Conservation (phyloP, 64 coral and sea anemone species). For the Montipora cactus region DNA sequence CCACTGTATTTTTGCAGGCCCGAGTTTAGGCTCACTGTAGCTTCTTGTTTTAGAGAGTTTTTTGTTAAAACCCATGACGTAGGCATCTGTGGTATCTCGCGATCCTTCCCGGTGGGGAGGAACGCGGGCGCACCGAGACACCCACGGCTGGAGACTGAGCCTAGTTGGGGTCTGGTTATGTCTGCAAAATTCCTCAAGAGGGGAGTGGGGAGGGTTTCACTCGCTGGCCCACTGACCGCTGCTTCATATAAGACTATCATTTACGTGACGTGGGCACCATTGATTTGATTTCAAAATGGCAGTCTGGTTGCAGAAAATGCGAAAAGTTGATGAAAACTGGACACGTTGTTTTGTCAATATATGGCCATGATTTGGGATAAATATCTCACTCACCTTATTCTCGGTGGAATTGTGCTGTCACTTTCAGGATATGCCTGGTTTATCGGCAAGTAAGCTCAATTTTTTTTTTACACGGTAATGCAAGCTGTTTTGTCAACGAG, state of each 20-base stretch:
- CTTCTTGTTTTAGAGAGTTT: no score
- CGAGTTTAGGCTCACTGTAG: no score
- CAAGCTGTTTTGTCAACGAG: neutral
- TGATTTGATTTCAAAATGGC: neutral
- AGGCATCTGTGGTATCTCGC: no score
- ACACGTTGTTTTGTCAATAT: neutral
- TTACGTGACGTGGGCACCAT: constrained; percentile 1
- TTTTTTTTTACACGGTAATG: neutral
- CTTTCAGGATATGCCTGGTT: constrained; percentile 67
- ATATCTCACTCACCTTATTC: constrained; percentile 24
- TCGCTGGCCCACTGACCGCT: no score
- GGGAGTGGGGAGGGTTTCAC: no score
- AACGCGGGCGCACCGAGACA: no score
- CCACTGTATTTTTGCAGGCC: no score
- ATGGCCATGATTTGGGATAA: constrained; percentile 66
- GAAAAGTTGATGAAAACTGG: neutral
- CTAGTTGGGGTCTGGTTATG: no score
- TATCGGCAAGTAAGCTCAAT: constrained; percentile 18
- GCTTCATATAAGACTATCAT: neutral
- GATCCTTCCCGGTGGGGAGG: no score
- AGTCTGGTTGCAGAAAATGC: neutral
- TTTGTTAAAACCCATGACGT: no score
- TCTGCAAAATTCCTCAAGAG: no score
- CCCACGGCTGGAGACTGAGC: no score
- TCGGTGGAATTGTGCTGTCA: constrained; percentile 26